phyloP scores from a whole-genome alignment of 1,140 invertebrate genomes.

The Lerema accius region DNA sequence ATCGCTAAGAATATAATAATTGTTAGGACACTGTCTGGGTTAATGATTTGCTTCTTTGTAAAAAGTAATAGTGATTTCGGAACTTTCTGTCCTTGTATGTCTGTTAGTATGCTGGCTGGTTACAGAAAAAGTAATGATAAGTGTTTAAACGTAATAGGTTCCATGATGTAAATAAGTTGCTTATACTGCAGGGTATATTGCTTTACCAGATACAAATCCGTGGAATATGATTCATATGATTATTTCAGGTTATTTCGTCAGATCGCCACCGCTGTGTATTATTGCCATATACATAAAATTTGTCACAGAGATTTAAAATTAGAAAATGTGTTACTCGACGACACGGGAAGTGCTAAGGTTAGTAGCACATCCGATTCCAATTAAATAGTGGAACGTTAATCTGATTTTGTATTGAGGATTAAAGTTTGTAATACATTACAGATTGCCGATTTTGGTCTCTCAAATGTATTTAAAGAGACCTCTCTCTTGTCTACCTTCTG shows the following conservation, averaged over 20 bases:
- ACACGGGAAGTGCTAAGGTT: constrained; percentile 92
- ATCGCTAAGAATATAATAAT: too few relatives aligned
- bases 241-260: constrained; percentile 94
- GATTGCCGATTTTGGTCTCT: constrained; percentile 99
- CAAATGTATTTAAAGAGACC: constrained; percentile 97
- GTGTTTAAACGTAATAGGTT: too few relatives aligned
- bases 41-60: too few relatives aligned
- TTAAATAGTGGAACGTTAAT: neutral
- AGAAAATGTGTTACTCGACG: constrained; percentile 98
- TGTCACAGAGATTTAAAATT: constrained; percentile 99
- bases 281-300: constrained; percentile 99
- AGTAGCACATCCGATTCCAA: constrained; percentile 2
- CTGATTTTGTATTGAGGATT: too few relatives aligned
- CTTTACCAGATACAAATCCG: too few relatives aligned
- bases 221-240: constrained; percentile 23
- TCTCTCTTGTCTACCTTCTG: constrained; percentile 97
- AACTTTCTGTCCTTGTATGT: too few relatives aligned
- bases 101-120: too few relatives aligned
- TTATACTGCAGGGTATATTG: too few relatives aligned
- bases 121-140: too few relatives aligned
- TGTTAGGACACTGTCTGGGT: too few relatives aligned
- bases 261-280: constrained; percentile 98
- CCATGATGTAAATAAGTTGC: too few relatives aligned
- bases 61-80: too few relatives aligned
- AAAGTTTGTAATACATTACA: constrained; percentile 61